phyloP scores from a whole-genome alignment of 2,113 vertebrate species.

The Centrocercus urophasianus region DNA sequence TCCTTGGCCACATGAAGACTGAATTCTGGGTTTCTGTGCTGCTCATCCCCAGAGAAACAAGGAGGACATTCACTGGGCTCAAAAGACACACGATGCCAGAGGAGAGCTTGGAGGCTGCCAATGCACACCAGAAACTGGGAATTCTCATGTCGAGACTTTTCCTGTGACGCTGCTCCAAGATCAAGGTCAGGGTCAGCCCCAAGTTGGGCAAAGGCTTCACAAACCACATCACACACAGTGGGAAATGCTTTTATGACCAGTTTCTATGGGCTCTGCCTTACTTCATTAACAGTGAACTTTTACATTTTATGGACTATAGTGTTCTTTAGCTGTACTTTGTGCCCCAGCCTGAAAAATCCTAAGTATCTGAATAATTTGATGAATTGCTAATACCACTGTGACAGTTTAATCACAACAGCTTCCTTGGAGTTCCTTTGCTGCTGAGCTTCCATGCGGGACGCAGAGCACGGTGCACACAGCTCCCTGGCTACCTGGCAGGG shows the following conservation, averaged over 20 bases:
- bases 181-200: conserved; percentile 44
- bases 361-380: not conserved
- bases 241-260: not conserved
- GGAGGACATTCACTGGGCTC: not conserved
- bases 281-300: not conserved
- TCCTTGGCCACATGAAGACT: fast-evolving
- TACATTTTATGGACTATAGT: not conserved
- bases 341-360: conserved; percentile 38
- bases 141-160: not conserved
- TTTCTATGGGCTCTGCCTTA: not conserved
- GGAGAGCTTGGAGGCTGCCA: not conserved
- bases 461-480: not conserved
- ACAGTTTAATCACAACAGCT: not conserved
- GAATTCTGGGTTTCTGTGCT: not conserved
- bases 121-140: not conserved
- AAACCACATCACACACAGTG: conserved; percentile 48
- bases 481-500: not conserved
- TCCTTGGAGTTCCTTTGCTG: conserved; percentile 2
- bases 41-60: not conserved
- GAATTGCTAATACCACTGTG: not conserved
- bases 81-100: not conserved
- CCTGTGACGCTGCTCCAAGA: not conserved
- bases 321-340: not conserved
- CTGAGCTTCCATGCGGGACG: not conserved
- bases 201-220: conserved; percentile 50